Conservation (phyloP, 2,797 vertebrate species). For the Lithobates sylvaticus region DNA sequence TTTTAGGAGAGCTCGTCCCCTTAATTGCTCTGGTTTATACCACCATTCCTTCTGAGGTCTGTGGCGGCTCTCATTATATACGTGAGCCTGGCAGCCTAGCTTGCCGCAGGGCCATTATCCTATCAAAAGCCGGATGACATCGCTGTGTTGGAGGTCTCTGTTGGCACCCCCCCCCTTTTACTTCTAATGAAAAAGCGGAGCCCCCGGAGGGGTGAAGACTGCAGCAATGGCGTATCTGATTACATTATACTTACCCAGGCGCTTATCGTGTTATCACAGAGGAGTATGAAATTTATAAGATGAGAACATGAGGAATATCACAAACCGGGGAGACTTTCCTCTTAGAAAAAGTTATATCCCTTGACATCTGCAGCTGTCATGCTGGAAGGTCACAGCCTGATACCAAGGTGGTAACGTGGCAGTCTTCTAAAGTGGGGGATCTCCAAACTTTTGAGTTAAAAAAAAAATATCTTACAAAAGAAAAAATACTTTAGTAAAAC, state of each 20-base stretch:
- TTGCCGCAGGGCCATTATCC: conserved; percentile 2
- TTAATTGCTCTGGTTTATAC: neutral
- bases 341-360: neutral
- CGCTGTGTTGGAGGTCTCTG: neutral
- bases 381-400: neutral
- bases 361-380: neutral
- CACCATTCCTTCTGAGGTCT: conserved; percentile 16
- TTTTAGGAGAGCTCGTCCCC: neutral
- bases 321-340: neutral
- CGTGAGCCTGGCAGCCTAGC: neutral
- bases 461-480: no score
- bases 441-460: no score
- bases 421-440: no score
- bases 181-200: conserved; percentile 2
- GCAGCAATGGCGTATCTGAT: neutral
- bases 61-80: conserved; percentile 39
- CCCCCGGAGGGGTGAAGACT: neutral
- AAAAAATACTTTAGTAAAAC: no score
- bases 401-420: neutral
- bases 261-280: neutral
- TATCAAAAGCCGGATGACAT: conserved; percentile 1
- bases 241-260: neutral
- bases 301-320: neutral
- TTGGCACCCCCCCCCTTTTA: neutral
- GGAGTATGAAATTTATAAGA: conserved; percentile 8